A percentile compares a stretch with the other conserved stretches of the same genome.
Conservation (phyloP, 2,113 vertebrate genomes). For the Desmodus rotundus region DNA sequence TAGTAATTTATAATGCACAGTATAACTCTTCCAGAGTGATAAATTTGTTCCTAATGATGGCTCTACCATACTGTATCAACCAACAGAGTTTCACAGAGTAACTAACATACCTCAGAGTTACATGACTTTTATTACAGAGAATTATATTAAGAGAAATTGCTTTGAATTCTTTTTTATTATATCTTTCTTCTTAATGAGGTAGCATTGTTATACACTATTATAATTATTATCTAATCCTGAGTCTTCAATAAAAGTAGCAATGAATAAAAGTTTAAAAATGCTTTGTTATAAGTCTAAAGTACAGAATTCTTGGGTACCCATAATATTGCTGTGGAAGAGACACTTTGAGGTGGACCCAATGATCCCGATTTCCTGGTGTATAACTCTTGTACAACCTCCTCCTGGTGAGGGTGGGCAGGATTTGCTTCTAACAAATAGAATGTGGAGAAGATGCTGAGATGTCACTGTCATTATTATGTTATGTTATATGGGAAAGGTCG, state of each 20-base stretch:
- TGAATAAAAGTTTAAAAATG: neutral
- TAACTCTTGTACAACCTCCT: neutral
- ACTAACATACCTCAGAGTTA: constrained; percentile 40
- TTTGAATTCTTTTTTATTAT: constrained; percentile 57
- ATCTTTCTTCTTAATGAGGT: constrained; percentile 25
- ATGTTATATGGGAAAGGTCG: neutral
- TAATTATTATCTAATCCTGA: neutral
- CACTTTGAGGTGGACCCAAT: neutral
- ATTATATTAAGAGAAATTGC: constrained; percentile 50
- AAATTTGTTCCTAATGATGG: constrained; percentile 77
- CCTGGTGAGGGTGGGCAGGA: neutral
- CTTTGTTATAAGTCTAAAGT: neutral
- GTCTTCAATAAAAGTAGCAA: neutral
- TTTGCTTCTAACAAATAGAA: neutral
- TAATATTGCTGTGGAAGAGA: neutral
- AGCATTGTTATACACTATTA: neutral
- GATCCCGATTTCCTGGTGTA: neutral
- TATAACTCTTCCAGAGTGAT: constrained; percentile 72
- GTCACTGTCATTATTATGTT: neutral
- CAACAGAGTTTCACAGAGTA: constrained; percentile 64
- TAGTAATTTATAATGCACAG: constrained; percentile 76
- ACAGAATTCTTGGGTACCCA: neutral
- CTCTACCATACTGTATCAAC: constrained; percentile 63
- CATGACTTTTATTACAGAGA: constrained; percentile 52
- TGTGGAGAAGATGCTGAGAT: neutral